Evolutionary conservation across 2,797 vertebrate genomes (phyloP), one percentile per base, ranked within the genome.

Genomic region (Poeciliopsis gracilis): DNA sequence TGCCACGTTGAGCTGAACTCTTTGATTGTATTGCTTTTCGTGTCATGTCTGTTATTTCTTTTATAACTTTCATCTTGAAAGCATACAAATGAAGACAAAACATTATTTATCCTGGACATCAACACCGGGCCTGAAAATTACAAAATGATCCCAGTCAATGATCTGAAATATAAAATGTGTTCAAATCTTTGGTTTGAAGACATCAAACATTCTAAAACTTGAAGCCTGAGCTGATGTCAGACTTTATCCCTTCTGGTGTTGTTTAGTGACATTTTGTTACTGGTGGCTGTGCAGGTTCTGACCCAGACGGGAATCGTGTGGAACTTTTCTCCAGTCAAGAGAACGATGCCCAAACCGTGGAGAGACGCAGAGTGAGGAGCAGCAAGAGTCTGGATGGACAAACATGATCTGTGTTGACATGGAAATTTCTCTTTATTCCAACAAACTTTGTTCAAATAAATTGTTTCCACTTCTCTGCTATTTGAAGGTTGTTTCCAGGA

Each of bases 241-340:
- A 69, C 38, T n/a, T 43, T 16, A 70, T 53, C 9, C 23, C 23
- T 11, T 25, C 20, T 41, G 10, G 41, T 12, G 43, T 69, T 41
- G 4, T 25, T 70, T n/a, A 45, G 41, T 72, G 28, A 49, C 30
- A 3, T 72, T n/a, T 51, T 45, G 2, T 16, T 45, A 72, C 8
- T 47, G 49, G 5, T 70, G 28, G 51, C 63, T 59, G 47, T 85
- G 30, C 84, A 96, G 96, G 95, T 96, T 16, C 0, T 90, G 77
- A 96, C 95, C 85, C 93, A 93, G 69, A 93, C 94, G 6, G 95
- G 94, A 63, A 94, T 96, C 46, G 72, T 83, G 47, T 96, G 95
- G 96, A 95, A 96, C 76, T 0, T 91, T 63, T 96, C 96, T 9
- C 96, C 96, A 1, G 76, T 96, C 0, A 93, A 95, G 20, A 96